Percentiles rank a stretch among this genome's conserved stretches.
Conservation (phyloP, 2,797 vertebrate species). For the Typhlichthys eigenmanni region DNA sequence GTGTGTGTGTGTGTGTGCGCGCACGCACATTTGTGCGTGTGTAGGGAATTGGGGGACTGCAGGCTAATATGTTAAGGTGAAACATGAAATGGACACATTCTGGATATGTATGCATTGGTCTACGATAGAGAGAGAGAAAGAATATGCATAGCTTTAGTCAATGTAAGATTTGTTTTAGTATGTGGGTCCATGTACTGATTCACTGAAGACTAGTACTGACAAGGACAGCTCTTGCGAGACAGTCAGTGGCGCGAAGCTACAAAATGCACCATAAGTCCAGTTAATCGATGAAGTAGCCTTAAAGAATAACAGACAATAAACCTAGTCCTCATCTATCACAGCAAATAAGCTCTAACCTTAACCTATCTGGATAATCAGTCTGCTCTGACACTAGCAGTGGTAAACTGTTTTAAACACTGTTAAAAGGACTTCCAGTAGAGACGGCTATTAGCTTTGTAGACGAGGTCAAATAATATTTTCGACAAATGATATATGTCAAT, state of each 20-base stretch:
- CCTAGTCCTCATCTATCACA: conserved; percentile 48
- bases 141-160: no score
- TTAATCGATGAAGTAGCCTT: conserved; percentile 37
- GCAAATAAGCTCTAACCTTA: conserved; percentile 44
- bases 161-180: conserved; percentile 24
- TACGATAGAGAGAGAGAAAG: not conserved
- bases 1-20: conserved; percentile 7
- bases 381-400: conserved; percentile 34
- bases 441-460: not conserved
- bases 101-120: not conserved
- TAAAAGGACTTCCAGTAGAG: conserved; percentile 1
- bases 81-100: not conserved
- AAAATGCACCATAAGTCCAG: conserved; percentile 5
- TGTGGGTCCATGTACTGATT: no score
- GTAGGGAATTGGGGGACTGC: not conserved
- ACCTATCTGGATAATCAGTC: conserved; percentile 27
- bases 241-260: conserved; percentile 35
- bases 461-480: conserved; percentile 2
- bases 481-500: not conserved
- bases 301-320: conserved; percentile 44
- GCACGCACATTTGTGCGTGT: not conserved
- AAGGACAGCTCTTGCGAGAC: conserved; percentile 40
- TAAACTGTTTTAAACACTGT: conserved; percentile 1
- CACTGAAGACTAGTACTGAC: conserved; percentile 41
- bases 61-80: not conserved